Evolutionary conservation across 2,888 invertebrate species (phyloP).

Genomic region (Alviniconcha strummeri): DNA sequence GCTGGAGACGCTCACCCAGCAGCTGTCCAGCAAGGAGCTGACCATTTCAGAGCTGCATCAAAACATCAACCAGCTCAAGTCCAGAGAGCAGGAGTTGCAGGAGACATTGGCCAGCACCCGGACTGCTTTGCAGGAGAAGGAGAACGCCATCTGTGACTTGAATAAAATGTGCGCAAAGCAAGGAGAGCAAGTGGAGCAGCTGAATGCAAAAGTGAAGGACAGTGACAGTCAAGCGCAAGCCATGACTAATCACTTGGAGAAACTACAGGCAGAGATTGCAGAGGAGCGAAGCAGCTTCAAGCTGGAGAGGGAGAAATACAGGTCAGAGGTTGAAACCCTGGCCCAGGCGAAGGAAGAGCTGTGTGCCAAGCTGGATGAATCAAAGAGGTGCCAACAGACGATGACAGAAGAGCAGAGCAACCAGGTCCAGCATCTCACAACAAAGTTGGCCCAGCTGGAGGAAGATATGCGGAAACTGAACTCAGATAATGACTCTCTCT

Average conservation of each 20-base stretch:
- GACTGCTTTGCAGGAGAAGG: slow-evolving; percentile 19
- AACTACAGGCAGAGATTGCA: slow-evolving; percentile 33
- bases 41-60: slow-evolving; percentile 27
- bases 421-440: neutral
- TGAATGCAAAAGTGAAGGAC: neutral
- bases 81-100: neutral
- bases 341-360: slow-evolving; percentile 11
- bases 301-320: slow-evolving; percentile 28
- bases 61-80: slow-evolving; percentile 23
- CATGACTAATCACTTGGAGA: slow-evolving; percentile 20
- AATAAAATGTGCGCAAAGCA: slow-evolving; percentile 15
- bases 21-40: slow-evolving; percentile 23
- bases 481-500: neutral
- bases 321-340: slow-evolving; percentile 13
- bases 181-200: slow-evolving; percentile 23
- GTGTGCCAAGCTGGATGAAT: neutral
- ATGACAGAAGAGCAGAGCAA: slow-evolving; percentile 4
- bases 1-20: slow-evolving; percentile 26
- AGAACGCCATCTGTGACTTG: slow-evolving; percentile 18
- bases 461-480: slow-evolving; percentile 13
- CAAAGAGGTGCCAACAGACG: slow-evolving; percentile 19
- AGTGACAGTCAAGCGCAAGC: slow-evolving; percentile 8
- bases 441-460: slow-evolving; percentile 19
- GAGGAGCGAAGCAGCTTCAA: slow-evolving; percentile 22
- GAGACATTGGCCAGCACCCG: neutral